Base-by-base conservation (phyloP, 2,888 invertebrate genomes). In the Anthrax anthrax region DNA sequence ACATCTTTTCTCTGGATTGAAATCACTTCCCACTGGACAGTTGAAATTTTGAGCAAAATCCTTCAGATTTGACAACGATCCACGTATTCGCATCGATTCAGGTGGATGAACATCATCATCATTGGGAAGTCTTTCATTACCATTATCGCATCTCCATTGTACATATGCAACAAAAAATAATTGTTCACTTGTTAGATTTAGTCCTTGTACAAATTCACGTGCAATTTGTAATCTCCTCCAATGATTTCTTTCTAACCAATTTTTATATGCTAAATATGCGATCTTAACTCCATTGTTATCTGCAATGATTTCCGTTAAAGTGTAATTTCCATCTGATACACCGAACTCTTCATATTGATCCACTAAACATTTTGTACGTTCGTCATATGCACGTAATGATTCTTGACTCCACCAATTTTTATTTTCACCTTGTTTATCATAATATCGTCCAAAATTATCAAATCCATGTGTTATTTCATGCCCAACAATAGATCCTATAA, bases 131-230 rank as follows among this genome's bases (percentile, higher is more conserved):
- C n/a, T 37, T 32, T 27, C 13, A 36, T 29, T 34, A 42, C 42
- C 27, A 34, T 46, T 43, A 42, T 43, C 29, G 14, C 29, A 51
- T 37, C 29, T 37, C 29, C 34, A 29, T 49, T 45, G 47, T 18
- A 16, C 40, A 23, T 36, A 40, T 17, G 34, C 40, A n/a, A 45
- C n/a, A 18, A 40, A 45, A 40, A 45, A 34, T 17, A 45, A 18
- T 23, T 45, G 34, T 16, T 45, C 36, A 34, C n/a, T 37, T 6
- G 18, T 40, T 16, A 45, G 27, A 18, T 40, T 41, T 8, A 45
- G 17, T 9, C 40, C 40, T 4, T 8, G 13, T 32, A 32, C 29
- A 32, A 4, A 4, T 32, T 32, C 29, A 32, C 13, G 9, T 12
- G 4, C 34, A 5, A 36, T 3, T 12, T 1, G 16, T 18, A 39